These are phyloP conservation scores for Agrotis ipsilon DNA, from an alignment of 2,888 invertebrate genomes.

Conservation along the genomic window DNA sequence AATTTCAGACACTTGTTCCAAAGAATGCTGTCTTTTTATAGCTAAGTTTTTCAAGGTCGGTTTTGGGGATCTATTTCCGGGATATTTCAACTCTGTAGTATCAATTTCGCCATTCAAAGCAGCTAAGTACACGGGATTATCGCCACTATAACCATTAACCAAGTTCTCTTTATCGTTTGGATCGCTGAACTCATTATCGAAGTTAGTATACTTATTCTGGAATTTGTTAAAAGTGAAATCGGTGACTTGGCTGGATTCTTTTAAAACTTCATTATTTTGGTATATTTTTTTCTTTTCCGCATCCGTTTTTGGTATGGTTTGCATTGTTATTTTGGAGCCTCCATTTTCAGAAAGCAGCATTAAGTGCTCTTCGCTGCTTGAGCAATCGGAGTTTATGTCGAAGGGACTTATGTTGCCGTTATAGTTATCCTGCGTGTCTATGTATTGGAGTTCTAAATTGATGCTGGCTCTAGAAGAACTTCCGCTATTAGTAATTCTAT, in stretches of 20 bases:
- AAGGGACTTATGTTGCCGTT: slow-evolving; percentile 78
- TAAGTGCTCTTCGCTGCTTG: slow-evolving; percentile 88
- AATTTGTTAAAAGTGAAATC: slow-evolving; percentile 84
- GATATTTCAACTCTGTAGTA: slow-evolving; percentile 77
- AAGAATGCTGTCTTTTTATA: slow-evolving; percentile 92
- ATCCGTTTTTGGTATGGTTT: slow-evolving; percentile 76
- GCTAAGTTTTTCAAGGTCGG: slow-evolving; percentile 78
- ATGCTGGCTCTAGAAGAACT: slow-evolving; percentile 84
- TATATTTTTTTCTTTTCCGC: slow-evolving; percentile 72
- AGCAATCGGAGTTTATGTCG: slow-evolving; percentile 84
- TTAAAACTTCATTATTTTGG: slow-evolving; percentile 83
- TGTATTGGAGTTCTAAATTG: slow-evolving; percentile 84
- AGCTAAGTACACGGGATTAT: slow-evolving; percentile 86
- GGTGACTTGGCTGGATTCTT: slow-evolving; percentile 83
- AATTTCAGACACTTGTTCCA: slow-evolving; percentile 95
- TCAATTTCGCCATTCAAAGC: slow-evolving; percentile 85
- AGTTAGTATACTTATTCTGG: slow-evolving; percentile 85
- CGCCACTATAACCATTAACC: slow-evolving; percentile 81
- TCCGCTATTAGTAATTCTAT: slow-evolving; percentile 84
- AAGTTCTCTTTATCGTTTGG: slow-evolving; percentile 87
- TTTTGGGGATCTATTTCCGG: slow-evolving; percentile 75
- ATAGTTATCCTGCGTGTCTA: slow-evolving; percentile 81
- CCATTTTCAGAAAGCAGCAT: slow-evolving; percentile 88
- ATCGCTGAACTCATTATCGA: slow-evolving; percentile 88
- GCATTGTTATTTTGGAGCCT: slow-evolving; percentile 88